phyloP scores from a whole-genome alignment of 2,797 vertebrate species.

The Falco rusticolus region DNA sequence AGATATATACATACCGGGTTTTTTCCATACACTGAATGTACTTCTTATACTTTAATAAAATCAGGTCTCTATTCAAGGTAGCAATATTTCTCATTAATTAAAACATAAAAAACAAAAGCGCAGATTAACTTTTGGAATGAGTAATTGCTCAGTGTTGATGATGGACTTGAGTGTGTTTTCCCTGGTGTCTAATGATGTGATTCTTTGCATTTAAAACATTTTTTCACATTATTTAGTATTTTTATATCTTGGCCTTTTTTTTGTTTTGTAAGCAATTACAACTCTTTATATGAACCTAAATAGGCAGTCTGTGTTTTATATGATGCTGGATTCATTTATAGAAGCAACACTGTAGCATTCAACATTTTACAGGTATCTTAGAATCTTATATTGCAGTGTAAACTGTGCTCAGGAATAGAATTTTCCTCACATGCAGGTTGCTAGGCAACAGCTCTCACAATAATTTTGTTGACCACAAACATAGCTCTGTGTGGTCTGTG shows the following conservation, averaged over 20 bases:
- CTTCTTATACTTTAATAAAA: background rate
- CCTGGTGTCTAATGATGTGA: background rate
- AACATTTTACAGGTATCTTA: constrained; percentile 23
- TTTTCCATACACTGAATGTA: background rate
- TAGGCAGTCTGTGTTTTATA: background rate
- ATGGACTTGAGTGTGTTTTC: background rate
- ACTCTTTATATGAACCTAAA: background rate
- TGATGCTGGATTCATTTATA: background rate
- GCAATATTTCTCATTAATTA: background rate
- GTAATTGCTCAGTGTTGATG: background rate
- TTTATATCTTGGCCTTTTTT: background rate
- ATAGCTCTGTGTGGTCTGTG: constrained; percentile 1
- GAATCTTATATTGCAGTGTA: constrained; percentile 21
- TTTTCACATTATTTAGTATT: background rate
- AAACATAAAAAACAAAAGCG: background rate
- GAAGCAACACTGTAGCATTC: background rate
- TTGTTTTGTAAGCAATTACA: background rate
- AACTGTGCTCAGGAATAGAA: constrained; percentile 46
- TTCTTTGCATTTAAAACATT: background rate
- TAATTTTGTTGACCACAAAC: constrained; percentile 72
- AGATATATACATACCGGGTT: background rate
- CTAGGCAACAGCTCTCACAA: constrained; percentile 73
- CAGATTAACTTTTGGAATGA: background rate
- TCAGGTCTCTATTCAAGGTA: background rate
- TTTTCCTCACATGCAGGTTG: constrained; percentile 64